phyloP scores from a whole-genome alignment of 2,113 vertebrate genomes.

The Clarias gariepinus region DNA sequence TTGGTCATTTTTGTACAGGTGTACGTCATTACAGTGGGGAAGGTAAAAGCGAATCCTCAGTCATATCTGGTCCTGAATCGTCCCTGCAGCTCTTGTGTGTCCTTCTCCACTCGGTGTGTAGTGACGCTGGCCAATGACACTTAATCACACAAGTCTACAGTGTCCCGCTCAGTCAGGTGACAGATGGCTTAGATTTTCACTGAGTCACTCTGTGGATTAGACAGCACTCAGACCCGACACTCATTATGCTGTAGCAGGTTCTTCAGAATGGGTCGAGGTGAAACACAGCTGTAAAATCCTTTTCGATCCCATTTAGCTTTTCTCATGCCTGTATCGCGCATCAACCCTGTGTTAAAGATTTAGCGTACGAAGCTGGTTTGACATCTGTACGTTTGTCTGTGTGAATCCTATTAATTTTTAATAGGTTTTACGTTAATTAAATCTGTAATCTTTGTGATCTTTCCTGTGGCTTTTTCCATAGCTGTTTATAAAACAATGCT shows the following conservation, averaged over 20 bases:
- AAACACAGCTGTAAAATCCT: neutral
- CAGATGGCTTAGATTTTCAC: neutral
- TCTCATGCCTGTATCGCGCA: too few species aligned
- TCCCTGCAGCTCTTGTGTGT: neutral
- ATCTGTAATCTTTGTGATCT: neutral
- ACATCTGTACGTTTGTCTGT: neutral
- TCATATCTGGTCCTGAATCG: neutral
- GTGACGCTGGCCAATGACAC: neutral
- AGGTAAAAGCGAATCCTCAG: neutral
- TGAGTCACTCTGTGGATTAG: constrained; percentile 10
- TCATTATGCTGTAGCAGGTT: neutral
- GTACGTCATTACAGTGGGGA: neutral
- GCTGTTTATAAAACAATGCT: too few species aligned
- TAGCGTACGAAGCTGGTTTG: neutral
- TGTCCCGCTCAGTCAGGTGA: neutral
- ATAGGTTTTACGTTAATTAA: too few species aligned
- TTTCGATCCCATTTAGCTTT: neutral
- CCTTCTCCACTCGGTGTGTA: neutral
- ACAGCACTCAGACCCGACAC: constrained; percentile 6
- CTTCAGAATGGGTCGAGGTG: neutral
- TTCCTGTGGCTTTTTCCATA: neutral
- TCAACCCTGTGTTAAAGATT: neutral
- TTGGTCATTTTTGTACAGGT: too few species aligned
- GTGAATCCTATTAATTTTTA: neutral
- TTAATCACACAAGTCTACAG: neutral